Conservation (phyloP, 1,140 invertebrate genomes). For the Stegodyphus dumicola region DNA sequence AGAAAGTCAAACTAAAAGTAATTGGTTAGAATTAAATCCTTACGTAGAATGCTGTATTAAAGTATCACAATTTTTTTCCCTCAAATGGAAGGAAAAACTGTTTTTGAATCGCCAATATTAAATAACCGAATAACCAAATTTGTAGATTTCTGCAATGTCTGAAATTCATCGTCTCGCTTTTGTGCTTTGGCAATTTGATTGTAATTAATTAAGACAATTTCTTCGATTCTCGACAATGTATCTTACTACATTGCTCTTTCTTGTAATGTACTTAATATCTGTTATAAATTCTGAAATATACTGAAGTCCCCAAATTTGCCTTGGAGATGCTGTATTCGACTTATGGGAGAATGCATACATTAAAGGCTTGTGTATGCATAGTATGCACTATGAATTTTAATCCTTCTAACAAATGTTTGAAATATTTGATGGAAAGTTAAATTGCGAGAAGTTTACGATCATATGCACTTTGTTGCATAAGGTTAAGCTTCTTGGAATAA, state of each 20-base stretch:
- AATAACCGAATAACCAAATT: background rate
- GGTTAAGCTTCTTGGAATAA: conserved; percentile 67
- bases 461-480: conserved; percentile 66
- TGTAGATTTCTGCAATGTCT: background rate
- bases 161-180: conserved; percentile 11
- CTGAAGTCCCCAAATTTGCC: background rate
- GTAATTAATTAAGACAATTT: conserved; percentile 6
- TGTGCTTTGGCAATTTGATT: conserved; percentile 6
- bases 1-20: too few relatives aligned
- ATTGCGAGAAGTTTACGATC: conserved; percentile 70
- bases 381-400: conserved; percentile 64
- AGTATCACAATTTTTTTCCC: background rate
- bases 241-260: conserved; percentile 65
- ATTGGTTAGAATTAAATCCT: too few relatives aligned
- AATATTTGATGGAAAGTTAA: conserved; percentile 68
- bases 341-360: conserved; percentile 60
- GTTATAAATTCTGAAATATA: conserved; percentile 63
- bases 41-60: conserved; percentile 2
- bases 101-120: too few relatives aligned
- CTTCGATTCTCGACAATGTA: conserved; percentile 20
- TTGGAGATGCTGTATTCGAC: background rate
- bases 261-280: conserved; percentile 66
- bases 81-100: background rate
- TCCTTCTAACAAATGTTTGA: conserved; percentile 68
- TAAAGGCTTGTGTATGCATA: conserved; percentile 66